Evolutionary conservation across 2,113 vertebrate genomes (phyloP).

Genomic region (Mirza zaza): DNA sequence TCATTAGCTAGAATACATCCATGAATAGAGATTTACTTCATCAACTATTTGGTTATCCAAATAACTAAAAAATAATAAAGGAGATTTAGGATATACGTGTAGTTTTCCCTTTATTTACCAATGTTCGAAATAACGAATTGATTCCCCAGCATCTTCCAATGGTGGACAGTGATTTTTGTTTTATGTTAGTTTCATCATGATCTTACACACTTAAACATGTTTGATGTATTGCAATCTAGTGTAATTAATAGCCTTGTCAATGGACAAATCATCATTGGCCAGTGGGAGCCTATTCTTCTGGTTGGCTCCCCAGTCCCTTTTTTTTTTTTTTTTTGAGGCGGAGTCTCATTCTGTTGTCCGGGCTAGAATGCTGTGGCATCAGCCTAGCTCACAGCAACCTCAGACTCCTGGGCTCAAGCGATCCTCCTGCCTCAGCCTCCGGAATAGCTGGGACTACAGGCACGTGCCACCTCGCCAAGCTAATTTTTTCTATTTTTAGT

Average conservation of each 20-base stretch:
- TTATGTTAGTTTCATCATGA: background rate
- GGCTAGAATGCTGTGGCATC: too few species aligned
- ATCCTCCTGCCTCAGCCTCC: too few species aligned
- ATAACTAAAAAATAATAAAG: conserved; percentile 21
- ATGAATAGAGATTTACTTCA: background rate
- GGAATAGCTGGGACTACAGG: too few species aligned
- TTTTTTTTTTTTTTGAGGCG: too few species aligned
- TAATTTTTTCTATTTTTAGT: too few species aligned
- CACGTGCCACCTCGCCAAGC: too few species aligned
- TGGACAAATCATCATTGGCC: background rate
- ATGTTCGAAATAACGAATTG: background rate
- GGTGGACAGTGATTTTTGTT: background rate
- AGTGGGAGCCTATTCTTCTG: background rate
- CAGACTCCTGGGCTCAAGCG: too few species aligned
- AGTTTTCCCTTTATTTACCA: background rate
- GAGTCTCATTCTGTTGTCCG: too few species aligned
- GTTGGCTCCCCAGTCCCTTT: background rate
- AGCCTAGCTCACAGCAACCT: too few species aligned
- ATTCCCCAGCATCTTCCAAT: background rate
- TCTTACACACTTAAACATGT: background rate
- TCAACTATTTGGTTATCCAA: background rate
- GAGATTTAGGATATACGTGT: background rate
- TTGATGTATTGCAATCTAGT: background rate
- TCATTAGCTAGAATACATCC: background rate
- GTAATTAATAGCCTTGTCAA: background rate